Base-by-base conservation (phyloP, 2,888 invertebrate species). In the Anarsia innoxiella region DNA sequence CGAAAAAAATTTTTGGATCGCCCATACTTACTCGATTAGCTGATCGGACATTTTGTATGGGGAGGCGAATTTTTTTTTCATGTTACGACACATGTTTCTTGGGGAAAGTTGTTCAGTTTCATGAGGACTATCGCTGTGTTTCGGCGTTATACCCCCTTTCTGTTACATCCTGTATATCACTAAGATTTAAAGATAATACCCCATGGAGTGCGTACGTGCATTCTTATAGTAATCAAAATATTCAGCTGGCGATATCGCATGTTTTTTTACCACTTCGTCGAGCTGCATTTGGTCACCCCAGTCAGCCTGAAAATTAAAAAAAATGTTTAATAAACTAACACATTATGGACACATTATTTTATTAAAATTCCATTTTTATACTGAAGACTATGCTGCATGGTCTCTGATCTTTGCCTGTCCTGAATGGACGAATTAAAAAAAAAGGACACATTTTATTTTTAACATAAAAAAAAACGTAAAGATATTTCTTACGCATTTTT, bases 281-380 rank as follows among this genome's bases (percentile, higher is more conserved):
- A 76, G 16, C 38, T 80, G 82, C 84, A 84, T 84, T 32, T 77
- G 78, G 16, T 83, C 80, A 3, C 73, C 79, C 83, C 84, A 84
- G 35, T 84, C 79, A 1, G 80, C 76, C 83, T 84, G 68, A 0
- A 61, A 65, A 41, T 23, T 19, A 19, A 3, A 19, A 19, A 19
- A 19, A 19, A 19, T 19, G 8, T 19, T 19, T 19, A 19, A 19
- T 19, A 5, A 19, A 19, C n/a, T 19, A 3, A 8, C 19, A 19
- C 8, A 8, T 19, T 3, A 19, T 19, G 3, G 19, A 19, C 4
- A 19, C n/a, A n/a, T n/a, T n/a, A n/a, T n/a, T n/a, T n/a, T n/a
- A n/a, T n/a, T n/a, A n/a, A n/a, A n/a, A n/a, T n/a, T 19, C 4
- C 4, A 19, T 19, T 3, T 8, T 8, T 19, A 19, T 19, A 19